Conservation (phyloP, 2,797 vertebrate species). For the Glyptemys insculpta region DNA sequence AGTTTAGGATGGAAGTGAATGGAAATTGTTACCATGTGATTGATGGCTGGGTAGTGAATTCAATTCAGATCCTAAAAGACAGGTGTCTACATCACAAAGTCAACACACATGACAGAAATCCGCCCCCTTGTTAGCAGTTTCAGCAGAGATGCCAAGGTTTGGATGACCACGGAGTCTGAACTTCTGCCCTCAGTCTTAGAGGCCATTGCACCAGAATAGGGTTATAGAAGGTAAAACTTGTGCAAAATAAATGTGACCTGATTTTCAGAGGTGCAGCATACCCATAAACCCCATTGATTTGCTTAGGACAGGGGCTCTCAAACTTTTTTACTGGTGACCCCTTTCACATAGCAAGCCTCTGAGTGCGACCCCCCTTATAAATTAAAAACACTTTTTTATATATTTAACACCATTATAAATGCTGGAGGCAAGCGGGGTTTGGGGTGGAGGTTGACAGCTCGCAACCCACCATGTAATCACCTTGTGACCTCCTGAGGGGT, state of each 20-base stretch:
- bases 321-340: too few species aligned
- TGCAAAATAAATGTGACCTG: not conserved
- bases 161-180: not conserved
- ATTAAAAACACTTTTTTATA: too few species aligned
- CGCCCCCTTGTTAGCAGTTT: not conserved
- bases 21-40: rapidly evolving
- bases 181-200: not conserved
- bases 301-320: not conserved
- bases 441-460: too few species aligned
- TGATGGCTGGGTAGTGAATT: not conserved
- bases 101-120: rapidly evolving
- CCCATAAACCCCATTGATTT: not conserved
- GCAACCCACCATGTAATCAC: too few species aligned
- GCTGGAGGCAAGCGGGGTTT: too few species aligned
- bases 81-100: not conserved
- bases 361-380: too few species aligned
- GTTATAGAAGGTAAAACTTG: not conserved
- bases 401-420: too few species aligned
- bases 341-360: too few species aligned
- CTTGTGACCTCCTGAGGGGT: too few species aligned
- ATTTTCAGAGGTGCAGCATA: not conserved
- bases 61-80: not conserved
- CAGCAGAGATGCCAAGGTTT: not conserved
- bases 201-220: not conserved
- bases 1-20: not conserved